Percentiles rank a stretch among this genome's conserved stretches.
Evolutionary conservation across 2,888 invertebrate genomes (phyloP).

Genomic region (Drosophila vallismaia): DNA sequence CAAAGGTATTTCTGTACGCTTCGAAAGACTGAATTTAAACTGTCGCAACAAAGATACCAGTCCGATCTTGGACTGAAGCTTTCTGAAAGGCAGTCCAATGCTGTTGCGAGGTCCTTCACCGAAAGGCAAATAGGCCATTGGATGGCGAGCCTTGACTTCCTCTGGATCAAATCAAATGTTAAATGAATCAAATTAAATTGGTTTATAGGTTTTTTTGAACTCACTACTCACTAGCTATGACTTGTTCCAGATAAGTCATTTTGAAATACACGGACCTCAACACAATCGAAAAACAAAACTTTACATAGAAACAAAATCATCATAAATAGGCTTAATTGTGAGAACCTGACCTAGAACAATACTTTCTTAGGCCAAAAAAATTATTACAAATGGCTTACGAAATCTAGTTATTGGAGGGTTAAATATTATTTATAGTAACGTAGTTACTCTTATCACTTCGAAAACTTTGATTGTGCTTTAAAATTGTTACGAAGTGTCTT

Average conservation of each 20-base stretch:
- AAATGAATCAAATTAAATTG: too few relatives aligned
- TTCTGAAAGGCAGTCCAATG: conserved; percentile 77
- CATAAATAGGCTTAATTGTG: background rate
- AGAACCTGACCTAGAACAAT: background rate
- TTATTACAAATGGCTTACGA: background rate
- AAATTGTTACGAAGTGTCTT: background rate
- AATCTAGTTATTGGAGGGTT: background rate
- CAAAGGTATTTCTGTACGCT: conserved; percentile 44
- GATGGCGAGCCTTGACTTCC: conserved; percentile 81
- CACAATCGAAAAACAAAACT: background rate
- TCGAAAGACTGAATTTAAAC: conserved; percentile 42
- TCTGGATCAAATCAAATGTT: conserved; percentile 84
- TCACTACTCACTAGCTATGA: conserved; percentile 71
- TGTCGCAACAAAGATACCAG: conserved; percentile 47
- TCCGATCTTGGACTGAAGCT: conserved; percentile 75
- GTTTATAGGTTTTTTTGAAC: too few relatives aligned
- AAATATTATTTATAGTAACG: too few relatives aligned
- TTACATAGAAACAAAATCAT: background rate
- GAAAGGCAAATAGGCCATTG: conserved; percentile 71
- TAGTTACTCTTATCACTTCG: background rate
- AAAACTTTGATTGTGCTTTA: too few relatives aligned
- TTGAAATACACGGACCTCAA: conserved; percentile 24
- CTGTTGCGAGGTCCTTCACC: conserved; percentile 80
- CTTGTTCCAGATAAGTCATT: conserved; percentile 78
- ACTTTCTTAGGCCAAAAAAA: background rate